Percentiles rank a stretch among this genome's conserved stretches.
Evolutionary conservation across 2,113 vertebrate genomes (phyloP).

Genomic region (Albula glossodonta): DNA sequence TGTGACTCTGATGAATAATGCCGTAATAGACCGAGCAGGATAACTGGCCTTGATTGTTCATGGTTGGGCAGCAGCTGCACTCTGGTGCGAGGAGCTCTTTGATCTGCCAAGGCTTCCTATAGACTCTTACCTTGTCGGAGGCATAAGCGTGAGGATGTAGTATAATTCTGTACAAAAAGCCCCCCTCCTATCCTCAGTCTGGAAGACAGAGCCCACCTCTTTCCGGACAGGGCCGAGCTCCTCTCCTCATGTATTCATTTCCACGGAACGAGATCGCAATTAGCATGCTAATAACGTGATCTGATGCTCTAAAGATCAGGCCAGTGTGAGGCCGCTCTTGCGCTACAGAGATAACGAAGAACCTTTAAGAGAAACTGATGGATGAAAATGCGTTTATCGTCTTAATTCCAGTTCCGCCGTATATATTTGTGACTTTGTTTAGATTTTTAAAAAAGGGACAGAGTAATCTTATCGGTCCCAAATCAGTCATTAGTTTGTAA

Average conservation of each 20-base stretch:
- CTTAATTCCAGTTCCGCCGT: conserved; percentile 52
- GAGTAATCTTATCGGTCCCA: conserved; percentile 45
- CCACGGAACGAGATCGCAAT: conserved; percentile 56
- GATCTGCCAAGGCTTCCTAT: conserved; percentile 24
- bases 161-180: conserved; percentile 52
- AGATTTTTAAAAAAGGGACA: not conserved
- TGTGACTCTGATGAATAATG: not conserved
- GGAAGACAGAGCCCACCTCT: conserved; percentile 29
- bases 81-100: conserved; percentile 36
- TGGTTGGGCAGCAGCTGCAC: conserved; percentile 46
- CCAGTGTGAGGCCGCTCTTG: conserved; percentile 57
- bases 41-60: conserved; percentile 34
- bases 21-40: conserved; percentile 1
- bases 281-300: conserved; percentile 61
- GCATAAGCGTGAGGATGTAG: conserved; percentile 36
- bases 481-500: too few relatives aligned
- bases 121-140: conserved; percentile 23
- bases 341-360: conserved; percentile 65
- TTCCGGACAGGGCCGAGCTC: conserved; percentile 43
- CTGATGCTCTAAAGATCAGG: conserved; percentile 59
- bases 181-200: conserved; percentile 22
- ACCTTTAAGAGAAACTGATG: conserved; percentile 54
- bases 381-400: conserved; percentile 54
- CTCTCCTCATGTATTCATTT: conserved; percentile 35
- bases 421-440: not conserved